Percentiles rank a stretch among this genome's conserved stretches.
These are phyloP conservation scores for Sterna hirundo DNA, from an alignment of 2,113 vertebrate species.

Conservation along the genomic window DNA sequence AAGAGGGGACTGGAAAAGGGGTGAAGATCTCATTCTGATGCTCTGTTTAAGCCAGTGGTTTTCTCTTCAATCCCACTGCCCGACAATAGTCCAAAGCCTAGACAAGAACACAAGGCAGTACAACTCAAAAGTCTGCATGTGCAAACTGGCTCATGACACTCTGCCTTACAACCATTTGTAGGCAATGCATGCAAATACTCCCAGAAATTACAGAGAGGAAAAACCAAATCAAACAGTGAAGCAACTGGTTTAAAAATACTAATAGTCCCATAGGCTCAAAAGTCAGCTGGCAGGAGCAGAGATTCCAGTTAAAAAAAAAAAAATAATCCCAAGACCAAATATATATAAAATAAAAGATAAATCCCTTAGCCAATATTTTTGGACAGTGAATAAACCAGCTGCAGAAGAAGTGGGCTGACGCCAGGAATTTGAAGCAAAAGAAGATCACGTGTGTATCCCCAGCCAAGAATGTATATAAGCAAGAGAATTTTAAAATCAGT, in stretches of 20 bases:
- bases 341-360: conserved; percentile 55
- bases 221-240: conserved; percentile 45
- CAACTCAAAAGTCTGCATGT: neutral
- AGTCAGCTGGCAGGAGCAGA: conserved; percentile 45
- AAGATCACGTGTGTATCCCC: conserved; percentile 28
- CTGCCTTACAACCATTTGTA: neutral
- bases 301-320: conserved; percentile 20
- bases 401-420: conserved; percentile 36
- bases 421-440: conserved; percentile 58
- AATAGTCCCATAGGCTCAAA: conserved; percentile 21
- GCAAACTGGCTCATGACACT: neutral
- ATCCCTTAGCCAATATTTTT: conserved; percentile 63
- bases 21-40: neutral
- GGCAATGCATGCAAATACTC: neutral
- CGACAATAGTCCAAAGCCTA: neutral
- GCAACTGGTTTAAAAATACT: conserved; percentile 39
- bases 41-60: neutral
- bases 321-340: conserved; percentile 25
- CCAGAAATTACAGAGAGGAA: conserved; percentile 24
- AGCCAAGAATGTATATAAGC: conserved; percentile 50
- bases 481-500: conserved; percentile 53
- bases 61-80: neutral
- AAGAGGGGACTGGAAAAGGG: neutral
- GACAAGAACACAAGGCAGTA: neutral
- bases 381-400: conserved; percentile 74